These are phyloP conservation scores for Antheraea yamamai DNA, from an alignment of 2,888 invertebrate genomes.

Conservation along the genomic window DNA sequence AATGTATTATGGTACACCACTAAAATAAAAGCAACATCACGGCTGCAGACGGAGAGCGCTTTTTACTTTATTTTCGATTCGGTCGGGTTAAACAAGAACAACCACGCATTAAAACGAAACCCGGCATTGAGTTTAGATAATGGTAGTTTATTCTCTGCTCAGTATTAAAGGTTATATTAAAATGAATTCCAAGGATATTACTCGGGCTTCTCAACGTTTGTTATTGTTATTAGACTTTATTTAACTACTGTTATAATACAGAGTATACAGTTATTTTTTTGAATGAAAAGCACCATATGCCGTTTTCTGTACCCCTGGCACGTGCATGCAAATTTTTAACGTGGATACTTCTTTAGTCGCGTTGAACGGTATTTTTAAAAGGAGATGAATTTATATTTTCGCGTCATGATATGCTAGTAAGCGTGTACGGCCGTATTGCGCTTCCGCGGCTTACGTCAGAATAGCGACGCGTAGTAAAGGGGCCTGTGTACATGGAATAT, in stretches of 20 bases:
- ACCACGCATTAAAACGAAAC: slow-evolving; percentile 22
- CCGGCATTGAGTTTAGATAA: slow-evolving; percentile 28
- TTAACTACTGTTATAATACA: not conserved
- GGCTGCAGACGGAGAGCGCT: slow-evolving; percentile 16
- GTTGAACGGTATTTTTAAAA: no score
- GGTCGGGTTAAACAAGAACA: slow-evolving; percentile 41
- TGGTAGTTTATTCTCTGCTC: slow-evolving; percentile 12
- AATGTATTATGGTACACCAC: slow-evolving; percentile 24
- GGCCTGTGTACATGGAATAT: no score
- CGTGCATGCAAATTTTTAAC: not conserved
- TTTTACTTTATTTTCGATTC: slow-evolving; percentile 43
- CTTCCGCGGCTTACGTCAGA: no score
- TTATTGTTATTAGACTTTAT: not conserved
- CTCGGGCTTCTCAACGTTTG: not conserved
- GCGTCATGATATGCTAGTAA: no score
- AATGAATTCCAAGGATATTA: not conserved
- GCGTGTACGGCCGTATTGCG: no score
- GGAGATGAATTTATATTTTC: no score
- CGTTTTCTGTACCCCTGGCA: not conserved
- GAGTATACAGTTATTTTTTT: no score
- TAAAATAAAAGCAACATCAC: no score
- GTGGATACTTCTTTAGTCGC: no score
- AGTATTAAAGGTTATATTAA: slow-evolving; percentile 1
- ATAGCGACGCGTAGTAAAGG: no score
- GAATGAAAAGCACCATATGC: no score